Evolutionary conservation across 92 coral and sea anemone species (phyloP).

Genomic region (Nematostella vectensis): DNA sequence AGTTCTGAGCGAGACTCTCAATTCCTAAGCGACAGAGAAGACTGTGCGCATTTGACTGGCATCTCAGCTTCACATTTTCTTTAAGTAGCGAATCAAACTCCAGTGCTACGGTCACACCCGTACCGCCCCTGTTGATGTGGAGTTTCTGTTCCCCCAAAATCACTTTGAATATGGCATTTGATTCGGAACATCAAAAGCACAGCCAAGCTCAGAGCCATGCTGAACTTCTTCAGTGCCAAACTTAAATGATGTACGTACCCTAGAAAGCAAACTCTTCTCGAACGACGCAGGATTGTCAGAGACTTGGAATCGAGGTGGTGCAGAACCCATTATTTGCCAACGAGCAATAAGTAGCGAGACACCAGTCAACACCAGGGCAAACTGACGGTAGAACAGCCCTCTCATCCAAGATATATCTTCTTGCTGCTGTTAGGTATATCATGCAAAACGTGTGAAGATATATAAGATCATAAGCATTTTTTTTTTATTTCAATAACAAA

Average conservation of each 20-base stretch:
- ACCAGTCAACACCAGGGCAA: conserved; percentile 42
- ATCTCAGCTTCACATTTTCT: too few species aligned
- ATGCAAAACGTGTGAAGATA: not conserved
- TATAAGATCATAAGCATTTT: not conserved
- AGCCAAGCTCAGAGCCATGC: too few species aligned
- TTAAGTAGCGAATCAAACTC: too few species aligned
- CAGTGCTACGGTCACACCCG: too few species aligned
- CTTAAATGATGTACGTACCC: conserved; percentile 66
- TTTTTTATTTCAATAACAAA: not conserved
- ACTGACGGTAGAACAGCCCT: conserved; percentile 55
- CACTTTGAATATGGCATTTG: too few species aligned
- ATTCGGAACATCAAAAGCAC: too few species aligned
- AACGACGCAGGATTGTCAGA: conserved; percentile 93
- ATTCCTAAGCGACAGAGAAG: too few species aligned
- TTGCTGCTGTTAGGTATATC: conserved; percentile 14
- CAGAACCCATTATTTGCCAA: conserved; percentile 80
- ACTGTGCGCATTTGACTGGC: too few species aligned
- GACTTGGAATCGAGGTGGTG: conserved; percentile 64
- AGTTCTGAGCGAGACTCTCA: too few species aligned
- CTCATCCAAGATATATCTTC: conserved; percentile 12
- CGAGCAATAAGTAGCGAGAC: conserved; percentile 56
- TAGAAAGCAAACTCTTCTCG: conserved; percentile 48
- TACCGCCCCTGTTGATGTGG: too few species aligned
- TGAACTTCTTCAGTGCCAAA: too few species aligned
- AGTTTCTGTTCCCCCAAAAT: too few species aligned